Evolutionary conservation across 1,140 invertebrate species (phyloP).

Genomic region (Grapholita molesta): DNA sequence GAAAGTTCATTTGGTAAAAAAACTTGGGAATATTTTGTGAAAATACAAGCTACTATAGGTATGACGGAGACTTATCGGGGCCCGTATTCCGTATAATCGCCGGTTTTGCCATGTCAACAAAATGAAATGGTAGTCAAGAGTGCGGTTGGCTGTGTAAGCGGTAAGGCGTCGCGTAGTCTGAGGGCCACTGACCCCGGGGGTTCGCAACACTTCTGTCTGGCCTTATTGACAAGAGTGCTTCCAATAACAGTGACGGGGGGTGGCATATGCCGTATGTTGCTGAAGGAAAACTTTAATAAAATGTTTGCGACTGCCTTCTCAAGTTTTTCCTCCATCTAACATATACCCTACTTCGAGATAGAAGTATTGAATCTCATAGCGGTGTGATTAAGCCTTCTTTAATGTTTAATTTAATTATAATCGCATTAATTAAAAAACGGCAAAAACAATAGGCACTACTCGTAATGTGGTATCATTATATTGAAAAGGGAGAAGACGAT

Average conservation of each 20-base stretch:
- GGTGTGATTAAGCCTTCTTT: too few relatives aligned
- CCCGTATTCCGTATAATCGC: too few relatives aligned
- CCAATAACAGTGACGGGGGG: neutral
- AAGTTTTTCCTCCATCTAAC: neutral
- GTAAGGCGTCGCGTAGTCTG: constrained; percentile 41
- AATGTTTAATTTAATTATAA: too few relatives aligned
- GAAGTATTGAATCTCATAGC: too few relatives aligned
- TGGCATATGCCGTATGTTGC: neutral
- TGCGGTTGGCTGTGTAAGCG: neutral
- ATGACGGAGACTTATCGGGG: too few relatives aligned
- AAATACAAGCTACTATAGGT: too few relatives aligned
- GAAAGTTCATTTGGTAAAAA: too few relatives aligned
- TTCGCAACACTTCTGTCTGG: constrained; percentile 6
- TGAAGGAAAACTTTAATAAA: neutral
- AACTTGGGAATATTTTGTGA: too few relatives aligned
- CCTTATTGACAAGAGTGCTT: constrained; percentile 7
- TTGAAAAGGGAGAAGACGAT: neutral
- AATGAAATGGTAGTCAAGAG: neutral
- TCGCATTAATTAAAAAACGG: too few relatives aligned
- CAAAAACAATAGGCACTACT: too few relatives aligned
- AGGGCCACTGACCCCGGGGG: constrained; percentile 37
- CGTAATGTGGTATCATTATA: neutral
- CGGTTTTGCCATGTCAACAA: too few relatives aligned
- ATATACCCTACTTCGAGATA: neutral
- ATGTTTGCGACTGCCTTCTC: neutral